Evolutionary conservation across 2,113 vertebrate species (phyloP).

Genomic region (Prionailurus viverrinus): DNA sequence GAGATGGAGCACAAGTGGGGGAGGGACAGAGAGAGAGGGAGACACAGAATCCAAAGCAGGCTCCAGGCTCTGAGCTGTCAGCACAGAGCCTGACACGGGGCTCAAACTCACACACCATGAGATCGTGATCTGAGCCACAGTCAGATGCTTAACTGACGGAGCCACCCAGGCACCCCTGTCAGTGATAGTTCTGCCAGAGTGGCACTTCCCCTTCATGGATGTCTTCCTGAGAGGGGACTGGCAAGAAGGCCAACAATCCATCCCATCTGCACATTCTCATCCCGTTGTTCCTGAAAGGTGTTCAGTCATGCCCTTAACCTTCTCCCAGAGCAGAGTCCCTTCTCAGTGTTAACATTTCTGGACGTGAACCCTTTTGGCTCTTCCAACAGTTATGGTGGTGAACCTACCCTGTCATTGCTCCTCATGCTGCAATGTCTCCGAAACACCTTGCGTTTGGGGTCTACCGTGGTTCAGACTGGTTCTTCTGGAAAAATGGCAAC

Average conservation of each 20-base stretch:
- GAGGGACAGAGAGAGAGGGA: too few relatives aligned
- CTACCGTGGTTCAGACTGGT: neutral
- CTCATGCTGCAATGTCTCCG: neutral
- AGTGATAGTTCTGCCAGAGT: neutral
- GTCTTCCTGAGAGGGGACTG: neutral
- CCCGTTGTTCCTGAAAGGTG: neutral
- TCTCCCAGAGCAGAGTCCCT: neutral
- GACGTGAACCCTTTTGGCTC: neutral
- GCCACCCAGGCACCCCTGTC: neutral
- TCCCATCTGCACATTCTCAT: neutral
- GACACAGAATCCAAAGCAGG: too few relatives aligned
- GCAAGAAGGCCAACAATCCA: neutral
- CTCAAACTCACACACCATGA: too few relatives aligned
- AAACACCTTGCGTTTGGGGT: neutral
- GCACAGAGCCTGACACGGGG: too few relatives aligned
- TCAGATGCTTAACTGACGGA: too few relatives aligned
- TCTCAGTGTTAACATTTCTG: neutral
- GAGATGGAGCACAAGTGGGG: too few relatives aligned
- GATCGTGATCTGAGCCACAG: too few relatives aligned
- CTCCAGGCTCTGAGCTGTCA: too few relatives aligned
- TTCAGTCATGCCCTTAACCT: neutral
- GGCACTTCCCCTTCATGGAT: neutral
- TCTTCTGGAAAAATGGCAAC: neutral
- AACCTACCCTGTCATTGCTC: too few relatives aligned
- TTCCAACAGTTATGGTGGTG: neutral